Conservation (phyloP, 2,113 vertebrate species). For the Dasyornis broadbenti region DNA sequence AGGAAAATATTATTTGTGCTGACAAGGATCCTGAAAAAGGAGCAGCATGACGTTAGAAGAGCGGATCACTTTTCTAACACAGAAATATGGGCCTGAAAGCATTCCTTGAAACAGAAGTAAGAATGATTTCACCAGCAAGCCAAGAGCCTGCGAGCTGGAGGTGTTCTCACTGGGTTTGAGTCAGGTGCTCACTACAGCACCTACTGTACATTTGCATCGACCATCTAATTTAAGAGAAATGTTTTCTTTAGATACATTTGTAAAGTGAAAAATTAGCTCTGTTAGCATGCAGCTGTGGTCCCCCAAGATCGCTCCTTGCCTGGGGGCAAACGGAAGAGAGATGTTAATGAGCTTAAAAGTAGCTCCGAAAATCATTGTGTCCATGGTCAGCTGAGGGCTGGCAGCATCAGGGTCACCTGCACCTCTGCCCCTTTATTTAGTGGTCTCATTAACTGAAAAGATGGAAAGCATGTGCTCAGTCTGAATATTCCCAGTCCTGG, state of each 20-base stretch:
- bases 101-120: neutral
- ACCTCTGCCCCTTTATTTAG: neutral
- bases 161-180: neutral
- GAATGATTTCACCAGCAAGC: neutral
- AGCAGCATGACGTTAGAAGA: neutral
- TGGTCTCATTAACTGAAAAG: neutral
- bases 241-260: neutral
- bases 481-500: neutral
- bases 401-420: neutral
- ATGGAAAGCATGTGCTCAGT: neutral
- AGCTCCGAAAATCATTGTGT: neutral
- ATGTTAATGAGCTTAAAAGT: neutral
- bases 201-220: neutral
- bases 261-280: slow-evolving; percentile 4
- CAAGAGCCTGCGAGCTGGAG: neutral
- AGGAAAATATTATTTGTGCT: neutral
- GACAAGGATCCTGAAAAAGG: neutral
- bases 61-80: neutral
- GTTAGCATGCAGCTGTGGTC: neutral
- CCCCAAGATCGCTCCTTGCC: neutral
- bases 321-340: neutral
- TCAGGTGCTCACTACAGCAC: neutral
- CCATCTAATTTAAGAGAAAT: neutral
- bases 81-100: neutral
- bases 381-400: neutral